Evolutionary conservation across 1,140 invertebrate genomes (phyloP).

Genomic region (Pseudomyrmex sp.): DNA sequence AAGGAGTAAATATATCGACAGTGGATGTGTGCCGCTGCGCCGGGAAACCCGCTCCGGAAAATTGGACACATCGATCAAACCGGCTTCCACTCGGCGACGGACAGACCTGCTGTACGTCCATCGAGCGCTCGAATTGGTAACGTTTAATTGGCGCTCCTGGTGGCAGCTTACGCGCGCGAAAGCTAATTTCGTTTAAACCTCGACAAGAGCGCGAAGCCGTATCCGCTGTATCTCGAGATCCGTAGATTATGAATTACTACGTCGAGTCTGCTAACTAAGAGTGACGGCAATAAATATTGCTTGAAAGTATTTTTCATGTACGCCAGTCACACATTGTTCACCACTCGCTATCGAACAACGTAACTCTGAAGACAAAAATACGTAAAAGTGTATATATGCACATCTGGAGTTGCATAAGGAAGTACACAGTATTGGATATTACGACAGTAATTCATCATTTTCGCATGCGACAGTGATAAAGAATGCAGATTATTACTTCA

Average conservation of each 20-base stretch:
- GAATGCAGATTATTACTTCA: background rate
- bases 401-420: background rate
- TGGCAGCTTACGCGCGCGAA: conserved; percentile 52
- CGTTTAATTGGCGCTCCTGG: conserved; percentile 66
- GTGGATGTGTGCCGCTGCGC: conserved; percentile 21
- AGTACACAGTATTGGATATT: background rate
- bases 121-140: conserved; percentile 64
- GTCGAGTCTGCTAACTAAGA: background rate
- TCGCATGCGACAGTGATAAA: background rate
- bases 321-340: background rate
- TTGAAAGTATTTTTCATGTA: conserved; percentile 17
- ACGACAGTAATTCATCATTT: conserved; percentile 21
- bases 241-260: conserved; percentile 44
- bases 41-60: conserved; percentile 49
- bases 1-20: conserved; percentile 62
- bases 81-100: conserved; percentile 40
- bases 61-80: conserved; percentile 67
- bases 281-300: conserved; percentile 19
- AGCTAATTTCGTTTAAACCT: conserved; percentile 53
- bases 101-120: conserved; percentile 23
- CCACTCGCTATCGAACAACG: background rate
- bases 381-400: background rate
- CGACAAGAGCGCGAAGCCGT: background rate
- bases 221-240: conserved; percentile 8
- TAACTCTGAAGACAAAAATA: background rate